Conservation (phyloP, 2,888 invertebrate species). For the Mesorhabditis sp. region DNA sequence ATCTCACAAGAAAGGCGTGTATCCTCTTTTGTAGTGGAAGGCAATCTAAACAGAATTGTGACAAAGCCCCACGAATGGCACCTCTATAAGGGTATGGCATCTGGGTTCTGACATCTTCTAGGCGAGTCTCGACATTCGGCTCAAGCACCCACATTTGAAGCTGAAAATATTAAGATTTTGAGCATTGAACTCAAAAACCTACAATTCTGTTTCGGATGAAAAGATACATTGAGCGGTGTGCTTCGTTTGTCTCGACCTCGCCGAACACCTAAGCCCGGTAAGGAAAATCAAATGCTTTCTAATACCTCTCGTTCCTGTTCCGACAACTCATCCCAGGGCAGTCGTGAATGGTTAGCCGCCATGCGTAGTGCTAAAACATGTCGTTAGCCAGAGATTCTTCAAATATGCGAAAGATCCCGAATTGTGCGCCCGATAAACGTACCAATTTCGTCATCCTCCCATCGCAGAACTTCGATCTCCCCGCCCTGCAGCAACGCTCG, state of each 20-base stretch:
- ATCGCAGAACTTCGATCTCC: conserved; percentile 25
- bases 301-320: conserved; percentile 27
- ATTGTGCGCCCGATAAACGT: conserved; percentile 6
- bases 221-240: conserved; percentile 27
- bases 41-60: conserved; percentile 11
- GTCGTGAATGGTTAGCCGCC: conserved; percentile 38
- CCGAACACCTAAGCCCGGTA: neutral
- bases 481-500: conserved; percentile 10
- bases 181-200: conserved; percentile 15
- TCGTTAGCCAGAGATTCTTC: neutral
- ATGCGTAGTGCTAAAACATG: conserved; percentile 32
- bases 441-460: conserved; percentile 48
- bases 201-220: conserved; percentile 45
- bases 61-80: conserved; percentile 11
- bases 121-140: conserved; percentile 82
- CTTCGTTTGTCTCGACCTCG: conserved; percentile 12
- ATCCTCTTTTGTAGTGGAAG: conserved; percentile 64
- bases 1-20: conserved; percentile 85
- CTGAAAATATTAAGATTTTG: conserved; percentile 21
- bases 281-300: conserved; percentile 10
- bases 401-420: neutral
- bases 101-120: conserved; percentile 76
- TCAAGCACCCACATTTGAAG: conserved; percentile 82
- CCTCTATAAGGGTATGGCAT: conserved; percentile 81
- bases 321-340: conserved; percentile 45